Conservation (phyloP, 2,888 invertebrate genomes). For the Lucinisca nassula region DNA sequence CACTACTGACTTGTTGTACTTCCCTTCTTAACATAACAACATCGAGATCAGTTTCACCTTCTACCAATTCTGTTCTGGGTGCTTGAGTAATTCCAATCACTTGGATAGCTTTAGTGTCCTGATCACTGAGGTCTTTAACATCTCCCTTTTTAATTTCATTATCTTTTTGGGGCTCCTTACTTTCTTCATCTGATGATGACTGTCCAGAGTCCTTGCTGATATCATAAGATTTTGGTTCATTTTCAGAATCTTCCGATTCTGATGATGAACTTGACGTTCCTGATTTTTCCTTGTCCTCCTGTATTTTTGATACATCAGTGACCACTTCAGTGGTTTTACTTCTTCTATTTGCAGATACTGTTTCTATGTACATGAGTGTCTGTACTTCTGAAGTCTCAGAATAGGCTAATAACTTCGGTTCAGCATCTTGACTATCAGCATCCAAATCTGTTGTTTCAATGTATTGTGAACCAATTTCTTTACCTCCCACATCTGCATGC, state of each 20-base stretch:
- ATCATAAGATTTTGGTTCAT: constrained; percentile 14
- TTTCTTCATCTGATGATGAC: constrained; percentile 35
- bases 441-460: constrained; percentile 29
- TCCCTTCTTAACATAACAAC: not conserved
- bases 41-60: constrained; percentile 48
- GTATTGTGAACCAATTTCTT: not conserved
- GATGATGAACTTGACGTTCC: constrained; percentile 89
- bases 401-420: not conserved
- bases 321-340: not conserved
- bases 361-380: not conserved
- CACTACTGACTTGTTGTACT: not conserved
- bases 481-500: no score
- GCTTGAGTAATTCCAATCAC: not conserved
- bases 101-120: no score
- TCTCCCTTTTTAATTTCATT: no score
- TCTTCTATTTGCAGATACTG: not conserved
- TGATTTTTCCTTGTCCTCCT: constrained; percentile 61
- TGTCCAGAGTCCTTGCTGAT: not conserved
- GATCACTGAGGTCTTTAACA: no score
- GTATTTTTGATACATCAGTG: not conserved
- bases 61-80: not conserved
- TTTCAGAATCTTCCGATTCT: constrained; percentile 2
- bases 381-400: not conserved
- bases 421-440: constrained; percentile 9
- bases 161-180: not conserved